These are phyloP conservation scores for Rhinoraja longicauda DNA, from an alignment of 2,797 vertebrate species.

Conservation along the genomic window DNA sequence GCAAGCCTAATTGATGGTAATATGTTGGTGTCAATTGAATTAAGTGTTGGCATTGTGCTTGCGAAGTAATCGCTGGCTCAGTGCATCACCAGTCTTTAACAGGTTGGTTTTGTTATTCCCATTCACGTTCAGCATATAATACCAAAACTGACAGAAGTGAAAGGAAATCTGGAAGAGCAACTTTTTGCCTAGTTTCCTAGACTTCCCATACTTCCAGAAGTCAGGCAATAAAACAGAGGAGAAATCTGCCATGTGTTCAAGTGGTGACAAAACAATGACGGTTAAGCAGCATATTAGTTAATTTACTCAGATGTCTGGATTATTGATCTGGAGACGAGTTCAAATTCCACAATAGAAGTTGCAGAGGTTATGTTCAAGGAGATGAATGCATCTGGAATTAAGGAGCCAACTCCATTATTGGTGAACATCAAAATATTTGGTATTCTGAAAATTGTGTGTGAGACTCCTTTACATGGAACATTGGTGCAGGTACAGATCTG, in stretches of 20 bases:
- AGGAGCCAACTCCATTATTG: too few species aligned
- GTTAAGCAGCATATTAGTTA: too few species aligned
- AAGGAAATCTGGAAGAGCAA: background rate
- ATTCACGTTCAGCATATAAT: background rate
- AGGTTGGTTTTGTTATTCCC: background rate
- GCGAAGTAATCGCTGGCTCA: too few species aligned
- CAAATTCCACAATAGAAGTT: too few species aligned
- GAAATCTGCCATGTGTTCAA: background rate
- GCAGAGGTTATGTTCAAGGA: too few species aligned
- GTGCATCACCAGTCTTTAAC: background rate
- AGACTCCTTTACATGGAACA: background rate
- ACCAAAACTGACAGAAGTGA: background rate
- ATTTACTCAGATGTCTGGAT: too few species aligned
- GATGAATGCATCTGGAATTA: too few species aligned
- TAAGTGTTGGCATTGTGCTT: too few species aligned
- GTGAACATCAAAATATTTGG: background rate
- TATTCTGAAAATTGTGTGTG: background rate
- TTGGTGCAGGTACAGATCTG: background rate
- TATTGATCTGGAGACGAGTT: too few species aligned
- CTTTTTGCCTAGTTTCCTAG: background rate
- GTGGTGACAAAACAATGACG: background rate
- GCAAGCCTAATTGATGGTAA: too few species aligned
- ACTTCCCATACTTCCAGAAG: background rate
- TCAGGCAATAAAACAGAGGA: background rate
- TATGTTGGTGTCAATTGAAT: too few species aligned